Conservation (phyloP, 2,888 invertebrate genomes). For the Iphiclides podalirius region DNA sequence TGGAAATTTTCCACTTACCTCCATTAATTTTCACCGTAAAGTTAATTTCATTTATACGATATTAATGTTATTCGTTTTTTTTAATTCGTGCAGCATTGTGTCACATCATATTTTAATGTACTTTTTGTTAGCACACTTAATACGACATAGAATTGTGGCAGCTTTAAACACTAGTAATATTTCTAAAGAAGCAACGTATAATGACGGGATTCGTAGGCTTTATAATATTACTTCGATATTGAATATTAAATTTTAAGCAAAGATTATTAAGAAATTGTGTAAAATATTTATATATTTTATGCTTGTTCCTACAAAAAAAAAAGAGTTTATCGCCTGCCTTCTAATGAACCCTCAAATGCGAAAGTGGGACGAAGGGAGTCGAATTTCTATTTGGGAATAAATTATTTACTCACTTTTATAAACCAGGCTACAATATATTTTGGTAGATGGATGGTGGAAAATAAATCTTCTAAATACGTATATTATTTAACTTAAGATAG, state of each 20-base stretch:
- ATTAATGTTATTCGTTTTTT: not conserved
- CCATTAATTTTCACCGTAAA: constrained; percentile 8
- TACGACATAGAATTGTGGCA: too few species aligned
- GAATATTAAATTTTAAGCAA: not conserved
- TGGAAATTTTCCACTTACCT: constrained; percentile 4
- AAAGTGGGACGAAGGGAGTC: constrained; percentile 73
- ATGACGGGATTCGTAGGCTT: too few species aligned
- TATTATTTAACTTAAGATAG: too few species aligned
- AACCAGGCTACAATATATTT: not conserved
- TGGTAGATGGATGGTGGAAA: too few species aligned
- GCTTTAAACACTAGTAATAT: too few species aligned
- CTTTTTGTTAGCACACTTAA: too few species aligned
- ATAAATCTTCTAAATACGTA: too few species aligned
- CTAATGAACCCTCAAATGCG: constrained; percentile 66
- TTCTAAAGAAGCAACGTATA: too few species aligned
- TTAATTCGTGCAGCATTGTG: not conserved
- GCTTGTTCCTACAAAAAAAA: too few species aligned
- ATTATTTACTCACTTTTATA: constrained; percentile 36
- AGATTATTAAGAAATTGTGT: not conserved
- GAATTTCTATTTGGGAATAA: constrained; percentile 69
- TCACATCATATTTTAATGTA: too few species aligned
- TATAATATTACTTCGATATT: too few species aligned
- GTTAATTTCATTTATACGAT: not conserved
- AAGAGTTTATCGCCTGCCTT: constrained; percentile 35
- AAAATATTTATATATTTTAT: not conserved